phyloP scores from a whole-genome alignment of 2,888 invertebrate genomes.

The Phytoseiulus persimilis region DNA sequence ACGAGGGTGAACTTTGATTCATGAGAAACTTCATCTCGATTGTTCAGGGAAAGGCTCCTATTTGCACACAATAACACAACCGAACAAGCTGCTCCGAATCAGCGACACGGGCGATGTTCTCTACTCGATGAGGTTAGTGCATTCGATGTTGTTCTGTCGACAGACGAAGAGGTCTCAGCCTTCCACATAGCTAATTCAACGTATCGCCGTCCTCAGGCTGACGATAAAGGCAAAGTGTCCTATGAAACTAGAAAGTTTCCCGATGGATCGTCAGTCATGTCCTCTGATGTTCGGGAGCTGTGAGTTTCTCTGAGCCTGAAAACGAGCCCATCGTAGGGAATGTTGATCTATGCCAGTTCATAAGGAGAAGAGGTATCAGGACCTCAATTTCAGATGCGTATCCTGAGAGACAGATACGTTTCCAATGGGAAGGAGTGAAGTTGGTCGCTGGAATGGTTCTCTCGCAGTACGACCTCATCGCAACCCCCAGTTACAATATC shows the following conservation, averaged over 20 bases:
- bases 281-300: slow-evolving; percentile 71
- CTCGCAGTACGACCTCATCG: slow-evolving; percentile 72
- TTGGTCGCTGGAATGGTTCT: slow-evolving; percentile 73
- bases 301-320: slow-evolving; percentile 60
- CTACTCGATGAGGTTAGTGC: slow-evolving; percentile 50
- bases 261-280: slow-evolving; percentile 73
- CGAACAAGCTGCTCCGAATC: slow-evolving; percentile 47
- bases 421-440: slow-evolving; percentile 73
- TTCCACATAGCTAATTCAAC: background rate
- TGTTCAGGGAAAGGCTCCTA: slow-evolving; percentile 46
- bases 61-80: slow-evolving; percentile 47
- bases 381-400: slow-evolving; percentile 67
- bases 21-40: background rate
- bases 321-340: too few species aligned
- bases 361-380: too few species aligned
- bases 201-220: slow-evolving; percentile 55
- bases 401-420: slow-evolving; percentile 72
- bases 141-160: background rate
- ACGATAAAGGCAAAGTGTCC: slow-evolving; percentile 75
- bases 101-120: slow-evolving; percentile 50
- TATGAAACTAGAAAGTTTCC: slow-evolving; percentile 75
- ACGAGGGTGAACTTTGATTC: too few species aligned
- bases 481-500: slow-evolving; percentile 63
- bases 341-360: too few species aligned
- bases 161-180: background rate